Evolutionary conservation across 1,140 invertebrate genomes (phyloP).

Genomic region (Limonius californicus): DNA sequence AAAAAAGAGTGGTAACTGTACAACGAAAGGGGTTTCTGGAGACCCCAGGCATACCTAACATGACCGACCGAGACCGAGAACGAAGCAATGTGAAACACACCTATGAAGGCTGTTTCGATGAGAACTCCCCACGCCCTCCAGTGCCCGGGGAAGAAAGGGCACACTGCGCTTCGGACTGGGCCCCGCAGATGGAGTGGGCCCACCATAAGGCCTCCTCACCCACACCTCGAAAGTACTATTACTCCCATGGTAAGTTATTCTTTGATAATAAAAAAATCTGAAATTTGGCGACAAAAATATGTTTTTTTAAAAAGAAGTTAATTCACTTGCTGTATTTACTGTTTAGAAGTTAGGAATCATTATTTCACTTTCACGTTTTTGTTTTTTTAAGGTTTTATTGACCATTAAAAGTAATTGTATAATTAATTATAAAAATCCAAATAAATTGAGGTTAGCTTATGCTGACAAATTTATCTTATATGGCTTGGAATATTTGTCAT

Average conservation of each 20-base stretch:
- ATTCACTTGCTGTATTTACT: neutral
- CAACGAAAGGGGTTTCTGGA: slow-evolving; percentile 1
- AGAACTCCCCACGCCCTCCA: slow-evolving; percentile 41
- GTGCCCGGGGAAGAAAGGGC: slow-evolving; percentile 44
- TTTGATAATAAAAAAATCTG: neutral
- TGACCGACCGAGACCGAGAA: slow-evolving; percentile 31
- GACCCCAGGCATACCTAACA: slow-evolving; percentile 26
- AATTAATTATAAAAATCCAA: too few species aligned
- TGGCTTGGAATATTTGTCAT: too few species aligned
- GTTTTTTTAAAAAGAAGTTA: neutral
- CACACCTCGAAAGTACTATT: slow-evolving; percentile 29
- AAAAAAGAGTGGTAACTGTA: slow-evolving; percentile 4
- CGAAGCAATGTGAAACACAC: slow-evolving; percentile 30
- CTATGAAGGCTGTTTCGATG: slow-evolving; percentile 39
- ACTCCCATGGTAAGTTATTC: slow-evolving; percentile 19
- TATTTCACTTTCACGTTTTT: too few species aligned
- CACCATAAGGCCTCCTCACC: slow-evolving; percentile 36
- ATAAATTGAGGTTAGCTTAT: too few species aligned
- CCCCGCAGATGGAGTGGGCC: slow-evolving; percentile 30
- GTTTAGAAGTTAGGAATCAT: neutral
- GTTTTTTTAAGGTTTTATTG: too few species aligned
- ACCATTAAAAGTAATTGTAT: too few species aligned
- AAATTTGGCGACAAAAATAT: too few species aligned
- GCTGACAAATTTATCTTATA: too few species aligned
- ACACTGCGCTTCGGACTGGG: slow-evolving; percentile 37